These are phyloP conservation scores for Arge pagana DNA, from an alignment of 2,888 invertebrate species.

Conservation along the genomic window DNA sequence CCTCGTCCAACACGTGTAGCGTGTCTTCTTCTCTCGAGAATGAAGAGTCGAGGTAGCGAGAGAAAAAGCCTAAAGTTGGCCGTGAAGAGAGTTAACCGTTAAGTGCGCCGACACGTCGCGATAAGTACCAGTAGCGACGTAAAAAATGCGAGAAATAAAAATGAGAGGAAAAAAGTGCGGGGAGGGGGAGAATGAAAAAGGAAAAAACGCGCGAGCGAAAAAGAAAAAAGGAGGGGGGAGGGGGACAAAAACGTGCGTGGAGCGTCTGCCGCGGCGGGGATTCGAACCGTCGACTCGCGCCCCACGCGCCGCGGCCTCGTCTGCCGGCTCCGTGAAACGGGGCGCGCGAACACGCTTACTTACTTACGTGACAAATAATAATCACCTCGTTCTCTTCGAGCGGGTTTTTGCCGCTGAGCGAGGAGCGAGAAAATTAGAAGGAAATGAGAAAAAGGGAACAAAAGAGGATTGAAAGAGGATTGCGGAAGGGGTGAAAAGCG, in stretches of 20 bases:
- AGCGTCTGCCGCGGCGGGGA: neutral
- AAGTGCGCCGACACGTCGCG: neutral
- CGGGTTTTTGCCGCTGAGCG: neutral
- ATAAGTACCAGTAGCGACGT: neutral
- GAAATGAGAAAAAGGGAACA: neutral
- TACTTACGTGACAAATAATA: slow-evolving; percentile 22
- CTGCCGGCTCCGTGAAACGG: neutral
- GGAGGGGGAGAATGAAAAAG: neutral
- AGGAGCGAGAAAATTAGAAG: neutral
- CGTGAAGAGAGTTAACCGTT: neutral
- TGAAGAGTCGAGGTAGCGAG: neutral
- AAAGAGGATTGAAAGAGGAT: neutral
- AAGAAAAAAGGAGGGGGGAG: neutral
- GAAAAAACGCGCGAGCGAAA: neutral
- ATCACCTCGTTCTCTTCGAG: slow-evolving; percentile 12
- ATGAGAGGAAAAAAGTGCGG: neutral
- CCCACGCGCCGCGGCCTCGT: slow-evolving; percentile 1
- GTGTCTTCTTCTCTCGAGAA: too few relatives aligned
- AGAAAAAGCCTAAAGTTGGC: neutral
- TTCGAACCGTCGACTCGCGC: neutral
- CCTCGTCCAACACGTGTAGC: neutral
- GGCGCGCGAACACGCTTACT: slow-evolving; percentile 14
- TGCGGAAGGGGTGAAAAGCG: too few relatives aligned
- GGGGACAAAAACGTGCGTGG: slow-evolving; percentile 2
- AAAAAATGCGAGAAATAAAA: neutral